These are phyloP conservation scores for Prunella strophiata DNA, from an alignment of 2,797 vertebrate species.

Conservation along the genomic window DNA sequence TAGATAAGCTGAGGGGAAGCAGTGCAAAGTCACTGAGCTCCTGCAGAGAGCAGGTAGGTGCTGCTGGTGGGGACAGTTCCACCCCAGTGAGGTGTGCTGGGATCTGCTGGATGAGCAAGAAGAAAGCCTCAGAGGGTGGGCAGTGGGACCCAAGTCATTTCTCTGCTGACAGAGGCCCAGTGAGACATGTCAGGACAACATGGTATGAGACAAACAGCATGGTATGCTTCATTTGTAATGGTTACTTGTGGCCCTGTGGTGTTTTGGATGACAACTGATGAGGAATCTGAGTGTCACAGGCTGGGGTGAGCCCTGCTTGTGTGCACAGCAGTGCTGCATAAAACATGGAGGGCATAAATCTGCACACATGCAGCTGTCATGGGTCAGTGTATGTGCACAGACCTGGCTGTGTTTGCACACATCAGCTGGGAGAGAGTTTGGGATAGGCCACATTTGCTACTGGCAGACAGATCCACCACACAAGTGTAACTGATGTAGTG, in stretches of 20 bases:
- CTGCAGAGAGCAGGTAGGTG: neutral
- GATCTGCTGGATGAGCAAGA: neutral
- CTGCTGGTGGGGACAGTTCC: rapidly evolving
- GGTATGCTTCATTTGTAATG: neutral
- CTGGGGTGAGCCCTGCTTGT: neutral
- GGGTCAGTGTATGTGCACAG: neutral
- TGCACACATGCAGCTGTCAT: neutral
- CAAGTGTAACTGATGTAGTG: neutral
- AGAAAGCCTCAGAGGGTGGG: neutral
- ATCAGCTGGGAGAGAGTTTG: neutral
- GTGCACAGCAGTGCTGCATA: neutral
- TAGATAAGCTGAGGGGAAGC: neutral
- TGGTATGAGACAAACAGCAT: neutral
- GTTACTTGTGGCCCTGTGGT: neutral
- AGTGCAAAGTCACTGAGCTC: neutral
- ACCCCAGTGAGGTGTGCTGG: neutral
- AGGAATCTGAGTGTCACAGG: neutral
- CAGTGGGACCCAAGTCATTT: neutral
- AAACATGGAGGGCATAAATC: neutral
- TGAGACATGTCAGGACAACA: neutral
- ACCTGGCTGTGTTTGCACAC: neutral
- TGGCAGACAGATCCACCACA: neutral
- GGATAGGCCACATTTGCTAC: neutral
- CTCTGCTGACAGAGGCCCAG: neutral
- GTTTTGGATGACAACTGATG: neutral